Evolutionary conservation across 1,140 invertebrate genomes (phyloP).

Genomic region (Mizuhopecten yessoensis): DNA sequence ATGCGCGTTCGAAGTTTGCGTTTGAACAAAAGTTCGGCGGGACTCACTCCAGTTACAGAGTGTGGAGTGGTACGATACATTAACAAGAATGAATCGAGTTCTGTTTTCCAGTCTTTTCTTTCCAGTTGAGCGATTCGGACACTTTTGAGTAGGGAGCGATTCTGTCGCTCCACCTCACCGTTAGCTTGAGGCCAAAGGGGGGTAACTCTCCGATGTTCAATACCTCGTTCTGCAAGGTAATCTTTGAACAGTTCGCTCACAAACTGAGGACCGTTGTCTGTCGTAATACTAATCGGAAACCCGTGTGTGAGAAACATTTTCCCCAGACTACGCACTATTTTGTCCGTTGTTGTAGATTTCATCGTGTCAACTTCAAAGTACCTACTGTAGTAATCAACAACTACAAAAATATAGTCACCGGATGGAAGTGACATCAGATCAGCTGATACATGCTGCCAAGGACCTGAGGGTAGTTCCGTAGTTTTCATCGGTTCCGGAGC

Average conservation of each 20-base stretch:
- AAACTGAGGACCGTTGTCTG: slow-evolving; percentile 59
- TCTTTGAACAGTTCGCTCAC: background rate
- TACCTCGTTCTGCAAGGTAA: slow-evolving; percentile 51
- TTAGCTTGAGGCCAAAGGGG: slow-evolving; percentile 62
- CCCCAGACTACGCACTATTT: slow-evolving; percentile 45
- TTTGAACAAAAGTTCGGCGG: slow-evolving; percentile 55
- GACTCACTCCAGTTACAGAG: slow-evolving; percentile 57
- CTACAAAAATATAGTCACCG: slow-evolving; percentile 53
- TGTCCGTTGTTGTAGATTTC: slow-evolving; percentile 52
- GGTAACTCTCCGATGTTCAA: slow-evolving; percentile 47
- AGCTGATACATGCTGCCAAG: slow-evolving; percentile 59
- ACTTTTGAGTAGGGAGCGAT: slow-evolving; percentile 59
- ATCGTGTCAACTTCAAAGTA: slow-evolving; percentile 61
- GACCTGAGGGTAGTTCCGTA: slow-evolving; percentile 50
- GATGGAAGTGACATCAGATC: slow-evolving; percentile 60
- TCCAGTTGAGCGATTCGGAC: slow-evolving; percentile 59
- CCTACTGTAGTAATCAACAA: no score
- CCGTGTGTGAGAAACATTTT: slow-evolving; percentile 63
- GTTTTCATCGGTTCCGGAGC: no score
- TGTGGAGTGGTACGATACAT: slow-evolving; percentile 64
- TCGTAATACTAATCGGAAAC: slow-evolving; percentile 50
- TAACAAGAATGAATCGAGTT: slow-evolving; percentile 62
- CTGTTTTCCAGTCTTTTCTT: slow-evolving; percentile 59
- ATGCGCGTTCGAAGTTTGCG: slow-evolving; percentile 50
- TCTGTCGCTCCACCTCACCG: slow-evolving; percentile 62